These are phyloP conservation scores for Chymomyza amoena DNA, from an alignment of 2,888 invertebrate species.

Conservation along the genomic window DNA sequence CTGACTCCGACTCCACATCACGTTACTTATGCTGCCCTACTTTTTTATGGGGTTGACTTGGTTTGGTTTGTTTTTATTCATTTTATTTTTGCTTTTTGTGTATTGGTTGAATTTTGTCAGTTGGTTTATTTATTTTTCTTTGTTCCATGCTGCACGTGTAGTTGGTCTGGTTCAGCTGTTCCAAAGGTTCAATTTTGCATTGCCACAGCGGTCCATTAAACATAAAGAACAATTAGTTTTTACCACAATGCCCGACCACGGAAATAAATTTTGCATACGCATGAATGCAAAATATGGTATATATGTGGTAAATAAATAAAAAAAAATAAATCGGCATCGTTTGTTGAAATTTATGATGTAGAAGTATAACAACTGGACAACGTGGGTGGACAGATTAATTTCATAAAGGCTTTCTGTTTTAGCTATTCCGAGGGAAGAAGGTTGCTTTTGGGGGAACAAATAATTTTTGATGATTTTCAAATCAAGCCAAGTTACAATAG, in stretches of 20 bases:
- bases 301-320: no score
- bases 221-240: conserved; percentile 36
- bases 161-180: no score
- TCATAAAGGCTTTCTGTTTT: no score
- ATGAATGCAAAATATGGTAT: neutral
- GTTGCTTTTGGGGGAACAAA: no score
- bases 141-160: neutral
- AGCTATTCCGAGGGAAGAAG: no score
- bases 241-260: neutral
- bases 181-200: no score
- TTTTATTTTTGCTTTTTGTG: neutral
- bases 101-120: neutral
- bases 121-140: neutral
- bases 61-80: neutral
- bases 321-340: no score
- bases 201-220: neutral
- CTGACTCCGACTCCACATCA: neutral
- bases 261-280: conserved; percentile 27
- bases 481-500: no score
- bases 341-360: no score
- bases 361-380: no score
- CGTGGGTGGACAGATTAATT: no score
- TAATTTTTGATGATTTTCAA: no score
- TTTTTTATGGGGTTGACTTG: neutral
- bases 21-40: neutral